Conservation (phyloP, 2,113 vertebrate genomes). For the Urocitellus parryii region DNA sequence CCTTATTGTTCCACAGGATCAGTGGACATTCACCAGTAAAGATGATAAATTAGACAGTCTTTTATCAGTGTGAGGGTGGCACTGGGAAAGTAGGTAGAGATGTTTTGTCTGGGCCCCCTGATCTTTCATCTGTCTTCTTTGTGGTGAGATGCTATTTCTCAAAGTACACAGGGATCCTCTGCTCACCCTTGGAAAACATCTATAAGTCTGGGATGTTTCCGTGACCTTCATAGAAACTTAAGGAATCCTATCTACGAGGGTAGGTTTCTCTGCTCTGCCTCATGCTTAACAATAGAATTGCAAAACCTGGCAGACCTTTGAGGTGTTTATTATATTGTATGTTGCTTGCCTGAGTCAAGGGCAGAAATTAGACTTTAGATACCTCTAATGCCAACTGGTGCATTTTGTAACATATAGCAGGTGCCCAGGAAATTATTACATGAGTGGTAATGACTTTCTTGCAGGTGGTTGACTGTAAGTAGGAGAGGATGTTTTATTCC, state of each 20-base stretch:
- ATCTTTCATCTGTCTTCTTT: constrained; percentile 50
- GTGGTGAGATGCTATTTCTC: constrained; percentile 20
- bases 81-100: constrained; percentile 49
- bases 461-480: not conserved
- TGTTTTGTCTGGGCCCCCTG: constrained; percentile 30
- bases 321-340: not conserved
- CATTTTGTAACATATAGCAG: not conserved
- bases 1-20: constrained; percentile 63
- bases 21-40: constrained; percentile 39
- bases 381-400: not conserved
- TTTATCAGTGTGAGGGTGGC: not conserved
- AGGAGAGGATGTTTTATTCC: not conserved
- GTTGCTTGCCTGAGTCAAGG: not conserved
- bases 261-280: not conserved
- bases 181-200: not conserved
- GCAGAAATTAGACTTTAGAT: not conserved
- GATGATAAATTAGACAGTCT: constrained; percentile 65
- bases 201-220: not conserved
- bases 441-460: not conserved
- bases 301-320: not conserved
- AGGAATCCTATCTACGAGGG: not conserved
- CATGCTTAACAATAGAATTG: not conserved
- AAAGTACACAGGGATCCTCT: not conserved
- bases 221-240: not conserved
- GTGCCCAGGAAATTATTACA: not conserved